A percentile compares a stretch with the other conserved stretches of the same genome.
phyloP scores from a whole-genome alignment of 2,113 vertebrate species.

The Thamnophis sirtalis region DNA sequence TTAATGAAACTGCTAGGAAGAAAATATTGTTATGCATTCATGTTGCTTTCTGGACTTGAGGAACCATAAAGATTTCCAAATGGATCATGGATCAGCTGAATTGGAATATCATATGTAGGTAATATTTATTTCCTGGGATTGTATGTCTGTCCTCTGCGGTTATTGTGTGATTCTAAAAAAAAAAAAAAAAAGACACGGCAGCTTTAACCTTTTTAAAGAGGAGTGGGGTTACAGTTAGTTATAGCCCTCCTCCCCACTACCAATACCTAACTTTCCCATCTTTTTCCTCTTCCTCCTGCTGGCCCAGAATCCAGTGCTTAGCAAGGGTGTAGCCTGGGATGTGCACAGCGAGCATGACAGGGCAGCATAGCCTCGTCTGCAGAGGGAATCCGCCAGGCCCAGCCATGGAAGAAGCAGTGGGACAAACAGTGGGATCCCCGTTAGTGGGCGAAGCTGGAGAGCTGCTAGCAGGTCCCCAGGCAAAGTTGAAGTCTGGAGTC shows the following conservation, averaged over 20 bases:
- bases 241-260: not conserved
- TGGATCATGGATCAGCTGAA: not conserved
- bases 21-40: not conserved
- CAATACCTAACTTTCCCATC: not conserved
- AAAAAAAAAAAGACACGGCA: not conserved
- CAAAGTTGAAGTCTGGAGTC: not conserved
- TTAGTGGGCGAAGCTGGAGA: not conserved
- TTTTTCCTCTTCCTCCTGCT: not conserved
- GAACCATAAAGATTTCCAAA: not conserved
- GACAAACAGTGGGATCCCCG: not conserved
- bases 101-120: not conserved
- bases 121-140: too few relatives aligned
- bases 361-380: not conserved
- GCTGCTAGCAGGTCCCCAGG: not conserved
- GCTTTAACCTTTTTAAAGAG: not conserved
- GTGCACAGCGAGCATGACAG: not conserved
- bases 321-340: not conserved
- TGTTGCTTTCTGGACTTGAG: not conserved
- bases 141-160: too few relatives aligned
- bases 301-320: not conserved
- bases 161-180: too few relatives aligned
- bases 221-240: not conserved
- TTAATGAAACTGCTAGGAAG: not conserved
- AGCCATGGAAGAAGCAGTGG: not conserved
- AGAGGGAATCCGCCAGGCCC: not conserved